Base-by-base conservation (phyloP, 2,797 vertebrate species). In the Epinephelus coioides region DNA sequence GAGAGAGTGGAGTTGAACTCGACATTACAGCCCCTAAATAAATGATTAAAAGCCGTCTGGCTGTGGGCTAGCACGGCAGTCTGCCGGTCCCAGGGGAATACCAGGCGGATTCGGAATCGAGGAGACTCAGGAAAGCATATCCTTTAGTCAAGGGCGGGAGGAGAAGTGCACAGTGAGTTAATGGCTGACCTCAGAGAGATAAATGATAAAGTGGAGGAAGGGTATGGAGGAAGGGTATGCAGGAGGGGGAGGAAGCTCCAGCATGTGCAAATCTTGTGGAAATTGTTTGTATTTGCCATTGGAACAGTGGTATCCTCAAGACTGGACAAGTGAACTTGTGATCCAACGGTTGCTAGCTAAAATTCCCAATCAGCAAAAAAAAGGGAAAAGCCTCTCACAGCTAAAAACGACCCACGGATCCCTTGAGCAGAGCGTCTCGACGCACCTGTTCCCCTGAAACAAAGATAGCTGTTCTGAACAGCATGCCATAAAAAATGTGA, bases 21-120 rank as follows among this genome's bases (percentile, higher is more conserved):
- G 4, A 83, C 82, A 79, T 89, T 87, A 88, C 51, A 85, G 75
- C 57, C 75, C 79, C 59, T 93, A 87, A 93, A 93, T 94, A 92
- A 93, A 92, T 94, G 77, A 94, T 92, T 91, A 94, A 91, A 91
- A 92, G 83, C 68, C n/a, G 87, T 92, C 91, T 92, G 86, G 88
- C 79, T 38, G 13, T 56, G 57, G 78, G 84, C 86, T 78, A 76
- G 84, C 51, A 1, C 0, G 46, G 77, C 82, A 76, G 85, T 82
- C 79, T 88, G 79, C 17, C 2, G 3, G 65, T 79, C 89, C 81
- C 21, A 0, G 23, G 82, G 83, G 87, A 79, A 75, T 61, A 56
- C 9, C 5, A 62, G 71, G 49, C 82, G 73, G 73, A 69, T 82
- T 79, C 59, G 6, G 72, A 87, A 82, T 78, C 2, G 77, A 88